Percentiles rank a stretch among this genome's conserved stretches.
phyloP scores from a whole-genome alignment of 1,140 invertebrate genomes.

The Neodiprion lecontei region DNA sequence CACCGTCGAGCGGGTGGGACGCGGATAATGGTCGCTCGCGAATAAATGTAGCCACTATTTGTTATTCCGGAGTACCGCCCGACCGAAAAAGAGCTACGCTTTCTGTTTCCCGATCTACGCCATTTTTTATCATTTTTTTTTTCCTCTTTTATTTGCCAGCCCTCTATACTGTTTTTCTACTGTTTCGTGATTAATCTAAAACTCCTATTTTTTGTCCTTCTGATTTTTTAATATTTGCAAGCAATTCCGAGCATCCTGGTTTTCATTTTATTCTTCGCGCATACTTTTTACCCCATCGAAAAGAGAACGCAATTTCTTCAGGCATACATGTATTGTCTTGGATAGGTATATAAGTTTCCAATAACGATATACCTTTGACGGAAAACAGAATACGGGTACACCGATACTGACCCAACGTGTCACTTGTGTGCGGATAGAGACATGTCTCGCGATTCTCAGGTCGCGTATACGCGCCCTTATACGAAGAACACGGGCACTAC shows the following conservation, averaged over 20 bases:
- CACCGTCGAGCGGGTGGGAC: neutral
- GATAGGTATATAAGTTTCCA: neutral
- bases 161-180: neutral
- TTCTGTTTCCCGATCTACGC: neutral
- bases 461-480: too few species aligned
- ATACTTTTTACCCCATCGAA: too few species aligned
- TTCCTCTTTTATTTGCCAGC: neutral
- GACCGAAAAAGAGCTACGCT: neutral
- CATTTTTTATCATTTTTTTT: neutral
- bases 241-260: too few species aligned
- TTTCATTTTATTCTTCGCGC: too few species aligned
- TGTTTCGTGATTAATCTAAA: neutral
- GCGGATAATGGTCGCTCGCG: conserved; percentile 33
- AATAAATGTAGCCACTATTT: conserved; percentile 51
- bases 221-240: too few species aligned
- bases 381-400: neutral
- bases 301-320: too few species aligned
- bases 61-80: conserved; percentile 34
- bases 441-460: too few species aligned
- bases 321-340: neutral
- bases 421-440: neutral
- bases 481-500: neutral
- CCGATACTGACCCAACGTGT: neutral
- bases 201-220: too few species aligned
- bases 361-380: neutral